Percentiles rank a stretch among this genome's conserved stretches.
Conservation (phyloP, 2,797 vertebrate species). For the Poecilia gillii region DNA sequence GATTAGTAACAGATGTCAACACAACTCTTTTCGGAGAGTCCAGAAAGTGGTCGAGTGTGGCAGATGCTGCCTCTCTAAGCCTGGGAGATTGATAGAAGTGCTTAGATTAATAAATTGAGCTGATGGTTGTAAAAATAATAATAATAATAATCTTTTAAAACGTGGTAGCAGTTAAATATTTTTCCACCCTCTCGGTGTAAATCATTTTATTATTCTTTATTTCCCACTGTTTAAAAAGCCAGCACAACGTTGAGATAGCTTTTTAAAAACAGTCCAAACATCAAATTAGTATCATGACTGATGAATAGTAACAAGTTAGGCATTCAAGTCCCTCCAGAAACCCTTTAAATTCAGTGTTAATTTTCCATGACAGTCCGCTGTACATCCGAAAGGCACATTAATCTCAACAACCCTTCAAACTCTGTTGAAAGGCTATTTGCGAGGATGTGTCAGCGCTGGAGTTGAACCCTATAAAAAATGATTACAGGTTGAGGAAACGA, state of each 20-base stretch:
- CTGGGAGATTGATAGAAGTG: conserved; percentile 56
- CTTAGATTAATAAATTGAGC: conserved; percentile 73
- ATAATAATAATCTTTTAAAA: conserved; percentile 61
- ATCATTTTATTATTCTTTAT: conserved; percentile 67
- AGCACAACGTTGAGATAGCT: conserved; percentile 42
- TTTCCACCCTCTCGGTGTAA: conserved; percentile 63
- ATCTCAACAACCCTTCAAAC: conserved; percentile 52
- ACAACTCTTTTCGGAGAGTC: conserved; percentile 65
- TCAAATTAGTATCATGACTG: conserved; percentile 61
- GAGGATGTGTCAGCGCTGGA: conserved; percentile 38
- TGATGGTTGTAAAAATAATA: conserved; percentile 53
- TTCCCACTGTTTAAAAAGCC: conserved; percentile 51
- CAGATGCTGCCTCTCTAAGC: conserved; percentile 72
- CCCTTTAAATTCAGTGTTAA: conserved; percentile 57
- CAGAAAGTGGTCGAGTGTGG: conserved; percentile 47
- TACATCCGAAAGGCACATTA: conserved; percentile 54
- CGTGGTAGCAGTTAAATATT: conserved; percentile 69
- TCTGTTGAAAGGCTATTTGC: conserved; percentile 34
- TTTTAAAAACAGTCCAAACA: conserved; percentile 70
- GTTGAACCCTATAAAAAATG: conserved; percentile 22
- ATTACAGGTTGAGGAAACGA: conserved; percentile 30
- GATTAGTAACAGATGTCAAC: conserved; percentile 72
- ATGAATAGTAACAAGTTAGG: conserved; percentile 51
- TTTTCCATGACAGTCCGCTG: conserved; percentile 49
- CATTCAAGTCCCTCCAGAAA: conserved; percentile 51